Conservation (phyloP, 2,113 vertebrate genomes). For the Thryonomys swinderianus region DNA sequence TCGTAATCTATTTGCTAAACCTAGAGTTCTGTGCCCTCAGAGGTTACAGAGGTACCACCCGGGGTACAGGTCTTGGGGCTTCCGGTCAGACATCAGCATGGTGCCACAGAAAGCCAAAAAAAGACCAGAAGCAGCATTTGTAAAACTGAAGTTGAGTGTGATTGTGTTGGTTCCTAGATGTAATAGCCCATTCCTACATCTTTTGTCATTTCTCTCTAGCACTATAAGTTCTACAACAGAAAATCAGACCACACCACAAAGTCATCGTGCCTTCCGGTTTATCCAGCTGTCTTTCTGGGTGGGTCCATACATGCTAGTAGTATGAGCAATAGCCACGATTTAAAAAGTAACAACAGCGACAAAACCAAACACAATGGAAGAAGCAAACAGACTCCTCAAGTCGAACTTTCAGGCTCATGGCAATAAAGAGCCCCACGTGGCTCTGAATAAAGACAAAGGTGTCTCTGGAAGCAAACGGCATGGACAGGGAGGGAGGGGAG, state of each 20-base stretch:
- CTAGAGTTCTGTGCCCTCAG: neutral
- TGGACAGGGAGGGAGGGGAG: fast-evolving
- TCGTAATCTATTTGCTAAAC: neutral
- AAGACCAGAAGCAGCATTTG: neutral
- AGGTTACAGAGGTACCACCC: neutral
- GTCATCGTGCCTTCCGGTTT: neutral
- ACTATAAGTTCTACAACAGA: neutral
- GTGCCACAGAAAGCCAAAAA: neutral
- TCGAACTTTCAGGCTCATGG: neutral
- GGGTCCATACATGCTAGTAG: too few relatives aligned
- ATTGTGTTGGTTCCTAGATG: neutral
- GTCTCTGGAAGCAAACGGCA: neutral
- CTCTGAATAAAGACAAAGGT: fast-evolving
- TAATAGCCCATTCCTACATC: neutral
- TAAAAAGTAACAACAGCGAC: neutral
- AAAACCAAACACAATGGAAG: too few relatives aligned
- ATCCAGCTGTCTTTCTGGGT: neutral
- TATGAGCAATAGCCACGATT: neutral
- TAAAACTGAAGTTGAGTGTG: too few relatives aligned
- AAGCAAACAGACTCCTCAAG: neutral
- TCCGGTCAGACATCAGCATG: neutral
- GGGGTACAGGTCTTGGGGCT: neutral
- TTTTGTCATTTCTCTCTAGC: neutral
- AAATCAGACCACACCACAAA: neutral
- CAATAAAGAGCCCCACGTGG: fast-evolving